Percentiles rank a stretch among this genome's conserved stretches.
phyloP scores from a whole-genome alignment of 2,888 invertebrate species.

The Apodemia hepburni region DNA sequence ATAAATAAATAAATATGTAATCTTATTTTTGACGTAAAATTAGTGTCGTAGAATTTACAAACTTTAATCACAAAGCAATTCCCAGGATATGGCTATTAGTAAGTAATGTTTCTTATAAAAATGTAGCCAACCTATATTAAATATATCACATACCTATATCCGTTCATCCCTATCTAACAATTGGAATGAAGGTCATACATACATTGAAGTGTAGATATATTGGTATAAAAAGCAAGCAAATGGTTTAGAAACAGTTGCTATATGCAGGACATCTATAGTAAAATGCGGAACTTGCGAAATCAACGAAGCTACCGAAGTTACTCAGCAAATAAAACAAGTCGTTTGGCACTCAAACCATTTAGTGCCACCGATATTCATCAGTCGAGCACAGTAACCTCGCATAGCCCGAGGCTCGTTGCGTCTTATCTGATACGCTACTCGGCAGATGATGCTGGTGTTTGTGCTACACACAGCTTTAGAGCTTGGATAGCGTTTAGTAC shows the following conservation, averaged over 20 bases:
- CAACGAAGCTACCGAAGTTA: constrained; percentile 1
- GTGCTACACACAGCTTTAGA: constrained; percentile 25
- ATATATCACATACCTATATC: too few relatives aligned
- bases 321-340: constrained; percentile 34
- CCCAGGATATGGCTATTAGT: too few relatives aligned
- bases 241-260: background rate
- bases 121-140: too few relatives aligned
- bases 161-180: too few relatives aligned
- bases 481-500: background rate
- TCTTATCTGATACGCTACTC: constrained; percentile 35
- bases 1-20: too few relatives aligned
- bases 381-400: constrained; percentile 34
- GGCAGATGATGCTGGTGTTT: constrained; percentile 31
- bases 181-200: background rate
- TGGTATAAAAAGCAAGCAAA: background rate
- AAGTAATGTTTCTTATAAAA: too few relatives aligned
- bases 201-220: background rate
- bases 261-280: background rate
- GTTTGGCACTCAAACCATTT: constrained; percentile 33
- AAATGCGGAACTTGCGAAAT: background rate
- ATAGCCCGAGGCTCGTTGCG: constrained; percentile 28
- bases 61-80: too few relatives aligned
- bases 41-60: too few relatives aligned
- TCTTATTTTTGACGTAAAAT: too few relatives aligned
- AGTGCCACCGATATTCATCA: constrained; percentile 31